These are phyloP conservation scores for Xanthia togata DNA, from an alignment of 2,888 invertebrate genomes.

Conservation along the genomic window DNA sequence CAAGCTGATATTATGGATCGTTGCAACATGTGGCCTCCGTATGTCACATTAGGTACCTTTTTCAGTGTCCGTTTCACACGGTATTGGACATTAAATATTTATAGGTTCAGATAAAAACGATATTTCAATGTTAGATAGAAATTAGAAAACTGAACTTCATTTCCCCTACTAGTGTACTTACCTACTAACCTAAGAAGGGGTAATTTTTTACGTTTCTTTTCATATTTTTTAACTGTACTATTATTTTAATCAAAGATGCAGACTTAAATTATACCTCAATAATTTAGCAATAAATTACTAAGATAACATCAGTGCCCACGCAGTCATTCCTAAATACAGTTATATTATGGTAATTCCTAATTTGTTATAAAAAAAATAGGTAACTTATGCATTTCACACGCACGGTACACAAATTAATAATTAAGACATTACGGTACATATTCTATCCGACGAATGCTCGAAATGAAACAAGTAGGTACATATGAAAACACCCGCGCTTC, in stretches of 20 bases:
- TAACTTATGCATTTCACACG: not conserved
- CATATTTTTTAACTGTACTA: not conserved
- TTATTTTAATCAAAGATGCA: not conserved
- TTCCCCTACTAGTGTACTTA: not conserved
- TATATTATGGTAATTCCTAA: not conserved
- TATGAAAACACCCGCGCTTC: conserved; percentile 59
- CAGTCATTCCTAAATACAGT: not conserved
- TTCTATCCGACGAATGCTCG: conserved; percentile 41
- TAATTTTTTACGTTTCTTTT: not conserved
- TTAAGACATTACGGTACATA: conserved; percentile 18
- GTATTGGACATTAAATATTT: conserved; percentile 38
- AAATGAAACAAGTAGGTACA: conserved; percentile 47
- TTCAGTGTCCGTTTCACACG: conserved; percentile 45
- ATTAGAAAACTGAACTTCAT: not conserved
- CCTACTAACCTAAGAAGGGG: not conserved
- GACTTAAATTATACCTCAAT: too few relatives aligned
- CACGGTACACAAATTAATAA: conserved; percentile 17
- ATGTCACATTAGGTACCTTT: conserved; percentile 45
- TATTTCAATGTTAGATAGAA: conserved; percentile 23
- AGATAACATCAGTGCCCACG: too few relatives aligned
- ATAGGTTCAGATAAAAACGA: conserved; percentile 22
- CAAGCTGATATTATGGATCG: conserved; percentile 56
- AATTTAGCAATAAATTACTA: not conserved
- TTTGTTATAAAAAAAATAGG: not conserved
- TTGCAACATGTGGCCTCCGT: conserved; percentile 47